Evolutionary conservation across 2,888 invertebrate genomes (phyloP).

Genomic region (Drosophila emarginata): DNA sequence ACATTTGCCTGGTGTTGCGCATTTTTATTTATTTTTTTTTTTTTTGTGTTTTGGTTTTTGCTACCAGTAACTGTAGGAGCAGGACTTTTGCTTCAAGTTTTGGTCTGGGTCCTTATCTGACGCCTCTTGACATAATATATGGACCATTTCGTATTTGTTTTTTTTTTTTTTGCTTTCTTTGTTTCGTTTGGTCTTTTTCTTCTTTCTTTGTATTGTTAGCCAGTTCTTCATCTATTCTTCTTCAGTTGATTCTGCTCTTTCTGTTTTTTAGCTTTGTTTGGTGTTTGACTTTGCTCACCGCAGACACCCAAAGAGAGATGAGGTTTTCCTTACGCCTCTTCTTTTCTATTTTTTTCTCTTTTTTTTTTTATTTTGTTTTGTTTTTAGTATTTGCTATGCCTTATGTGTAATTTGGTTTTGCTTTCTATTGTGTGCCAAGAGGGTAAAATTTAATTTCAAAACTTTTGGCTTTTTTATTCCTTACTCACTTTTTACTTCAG

Average conservation of each 20-base stretch:
- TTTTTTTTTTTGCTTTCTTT: background rate
- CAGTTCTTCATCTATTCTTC: background rate
- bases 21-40: constrained; percentile 29
- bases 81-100: constrained; percentile 15
- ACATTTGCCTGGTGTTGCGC: constrained; percentile 51
- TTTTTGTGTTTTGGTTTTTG: background rate
- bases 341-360: no score
- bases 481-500: background rate
- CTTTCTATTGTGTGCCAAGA: constrained; percentile 47
- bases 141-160: constrained; percentile 18
- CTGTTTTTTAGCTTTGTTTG: constrained; percentile 22
- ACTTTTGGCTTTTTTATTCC: background rate
- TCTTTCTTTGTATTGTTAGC: constrained; percentile 49
- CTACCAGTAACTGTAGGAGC: background rate
- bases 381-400: background rate
- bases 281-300: constrained; percentile 33
- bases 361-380: background rate
- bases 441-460: constrained; percentile 26
- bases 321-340: constrained; percentile 5
- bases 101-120: constrained; percentile 69
- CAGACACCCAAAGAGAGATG: constrained; percentile 13
- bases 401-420: constrained; percentile 9
- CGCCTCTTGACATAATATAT: constrained; percentile 76
- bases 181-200: constrained; percentile 18
- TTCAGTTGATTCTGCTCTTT: background rate